Evolutionary conservation across 2,797 vertebrate genomes (phyloP).

Genomic region (Capromys pilorides): DNA sequence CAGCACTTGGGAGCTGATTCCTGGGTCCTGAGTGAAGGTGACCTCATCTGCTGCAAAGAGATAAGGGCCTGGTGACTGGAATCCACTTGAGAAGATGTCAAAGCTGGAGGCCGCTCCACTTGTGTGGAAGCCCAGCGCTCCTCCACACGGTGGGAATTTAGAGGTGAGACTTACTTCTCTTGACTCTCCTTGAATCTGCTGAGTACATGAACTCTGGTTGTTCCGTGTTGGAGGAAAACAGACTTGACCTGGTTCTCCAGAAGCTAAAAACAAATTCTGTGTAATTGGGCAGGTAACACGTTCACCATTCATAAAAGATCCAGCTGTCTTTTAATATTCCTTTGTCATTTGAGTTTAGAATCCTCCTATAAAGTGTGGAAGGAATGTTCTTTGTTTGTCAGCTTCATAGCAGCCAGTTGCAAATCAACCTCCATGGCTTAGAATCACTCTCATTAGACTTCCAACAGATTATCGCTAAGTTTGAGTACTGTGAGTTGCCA

Average conservation of each 20-base stretch:
- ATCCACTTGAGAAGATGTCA: neutral
- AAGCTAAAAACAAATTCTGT: neutral
- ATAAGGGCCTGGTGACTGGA: no score
- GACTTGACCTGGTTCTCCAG: neutral
- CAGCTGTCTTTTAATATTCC: neutral
- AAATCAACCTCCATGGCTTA: neutral
- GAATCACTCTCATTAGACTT: neutral
- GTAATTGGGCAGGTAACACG: neutral
- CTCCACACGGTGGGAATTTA: neutral
- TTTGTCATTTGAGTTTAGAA: neutral
- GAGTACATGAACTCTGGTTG: neutral
- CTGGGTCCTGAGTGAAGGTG: neutral
- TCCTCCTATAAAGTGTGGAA: neutral
- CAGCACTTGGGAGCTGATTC: neutral
- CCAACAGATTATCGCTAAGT: neutral
- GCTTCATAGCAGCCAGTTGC: slow-evolving; percentile 3
- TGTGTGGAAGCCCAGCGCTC: neutral
- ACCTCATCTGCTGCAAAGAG: neutral
- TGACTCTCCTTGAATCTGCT: neutral
- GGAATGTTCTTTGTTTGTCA: neutral
- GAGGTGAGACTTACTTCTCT: neutral
- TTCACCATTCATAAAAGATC: neutral
- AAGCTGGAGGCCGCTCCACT: no score
- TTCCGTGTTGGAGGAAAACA: neutral
- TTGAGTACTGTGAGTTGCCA: neutral